Evolutionary conservation across 23 tunicate species (phyloP), one percentile per base, ranked within the genome.

Genomic region (Halocynthia aurantium): DNA sequence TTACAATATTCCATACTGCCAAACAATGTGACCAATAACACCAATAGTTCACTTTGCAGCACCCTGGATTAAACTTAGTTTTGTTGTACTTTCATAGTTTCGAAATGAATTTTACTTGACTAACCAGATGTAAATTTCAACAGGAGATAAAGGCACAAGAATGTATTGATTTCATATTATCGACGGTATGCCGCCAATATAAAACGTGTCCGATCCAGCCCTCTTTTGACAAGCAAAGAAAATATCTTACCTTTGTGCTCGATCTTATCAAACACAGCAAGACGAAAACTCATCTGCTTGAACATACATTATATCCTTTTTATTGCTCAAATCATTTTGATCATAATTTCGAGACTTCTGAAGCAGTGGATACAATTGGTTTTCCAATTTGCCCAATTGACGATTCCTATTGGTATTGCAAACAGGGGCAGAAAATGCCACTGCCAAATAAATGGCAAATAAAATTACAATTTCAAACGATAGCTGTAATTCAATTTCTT

Each of bases 241-340:
- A 63, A 5, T 62, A 81, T 62, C 75, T 90, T 8, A 55, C 52
- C 57, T 85, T 90, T 77, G 70, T 90, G 22, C 84, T 84, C 6
- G 90, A 90, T 6, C 75, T 90, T 54, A 70, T 77, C 62, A 77
- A 77, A 70, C 97, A 90, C 76, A 72, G 55, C 19, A 85, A 77
- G 55, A 90, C 97, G 19, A 81, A 88, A 57, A 64, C 85, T 56
- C 82, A 84, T 61, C 83, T 90, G 56, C 83, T 88, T 17, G 72
- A 80, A 54, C 80, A 85, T 71, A 81, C 86, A 81, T 90, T 88
- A 90, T 90, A 90, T 90, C 97, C 97, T 90, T 85, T 84, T 76
- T 31, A 31, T 31, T 31, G 44, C 44, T 31, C 4, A 0, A 31
- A 31, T 31, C 44, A 31, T 31, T 31, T 31, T 31, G 44, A 31